Evolutionary conservation across 2,888 invertebrate genomes (phyloP), one percentile per base, ranked within the genome.

Genomic region (Tinea trinotella): DNA sequence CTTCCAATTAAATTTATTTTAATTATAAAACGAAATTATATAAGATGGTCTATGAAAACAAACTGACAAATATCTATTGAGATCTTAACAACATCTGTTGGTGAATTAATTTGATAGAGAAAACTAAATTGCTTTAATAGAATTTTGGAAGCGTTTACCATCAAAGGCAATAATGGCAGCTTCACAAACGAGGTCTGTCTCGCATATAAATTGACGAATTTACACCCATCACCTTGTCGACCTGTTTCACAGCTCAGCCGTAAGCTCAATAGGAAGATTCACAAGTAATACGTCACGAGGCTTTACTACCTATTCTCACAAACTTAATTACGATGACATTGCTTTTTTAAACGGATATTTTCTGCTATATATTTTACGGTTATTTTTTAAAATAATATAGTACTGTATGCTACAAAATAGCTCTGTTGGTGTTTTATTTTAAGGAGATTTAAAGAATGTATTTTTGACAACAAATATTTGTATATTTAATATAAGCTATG

Each of bases 171-270:
- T 72, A 70, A 76, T 71, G 74, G 68, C 67, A 63, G 35, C 18
- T 44, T 70, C 72, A 79, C 81, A 79, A 79, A 80, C 76, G 76
- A 74, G 65, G 67, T 61, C 70, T 74, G 79, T 72, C 74, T 76
- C 82, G 84, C 83, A 84, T 84, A 83, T 82, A 83, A 82, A 85
- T 84, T 83, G 83, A 80, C 73, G 74, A 79, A 84, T 83, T 84
- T 83, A 76, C 80, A 70, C 80, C 77, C 71, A 81, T 48, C 18
- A 48, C 48, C 48, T 48, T 48, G 19, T 18, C 20, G 20, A 48
- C 48, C 48, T 48, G 48, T 48, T 48, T 48, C 18, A 19, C 48
- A 17, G 19, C 18, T 17, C 19, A 19, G 10, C 48, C 48, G 48
- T 48, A 48, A 48, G 48, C 48, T 48, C 19, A n/a, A 48, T 48